Evolutionary conservation across 35 echinoderm and acorn worm species (phyloP), one percentile per base, ranked within the genome.

Genomic region (Anneissia japonica): DNA sequence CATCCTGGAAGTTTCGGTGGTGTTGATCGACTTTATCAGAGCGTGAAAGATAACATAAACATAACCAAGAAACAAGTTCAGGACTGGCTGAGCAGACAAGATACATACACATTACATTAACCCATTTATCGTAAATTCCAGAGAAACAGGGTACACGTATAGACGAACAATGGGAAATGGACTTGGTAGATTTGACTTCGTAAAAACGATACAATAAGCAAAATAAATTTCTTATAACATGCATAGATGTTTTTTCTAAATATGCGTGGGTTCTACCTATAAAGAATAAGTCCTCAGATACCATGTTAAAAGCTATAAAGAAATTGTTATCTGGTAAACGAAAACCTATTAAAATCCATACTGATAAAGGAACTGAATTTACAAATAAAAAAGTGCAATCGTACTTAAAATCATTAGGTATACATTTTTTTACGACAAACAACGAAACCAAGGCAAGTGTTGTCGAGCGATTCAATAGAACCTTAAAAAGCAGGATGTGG

Each of bases 371-470:
- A 77, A 82, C 45, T 3, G 90, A 97, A 81, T 93, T 93, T 77
- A 93, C 81, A 10, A 97, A 97, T 85, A 80, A 79, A 36, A 4
- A 21, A 28, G 37, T 97, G 38, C 94, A 93, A 46, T n/a, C 26
- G 17, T 90, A 87, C 19, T 34, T 93, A 9, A 76, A 77, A 77
- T 40, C 80, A 21, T 4, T 90, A 11, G 40, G 31, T 28, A 88
- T 97, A 35, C 38, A 39, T 16, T 97, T 90, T 32, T 97, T 84
- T 73, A 90, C 87, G 0, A 97, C 90, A 3, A 76, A 97, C 29
- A 93, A 97, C 30, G 94, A 93, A 77, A 92, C 90, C 0, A 92
- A 92, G 79, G 87, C 94, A 0, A 86, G 76, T 46, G 82, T 97
- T 17, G 84, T 93, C 3, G 93, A 96, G 74, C 55, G 90, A 56